Evolutionary conservation across 2,113 vertebrate genomes (phyloP), one percentile per base, ranked within the genome.

Genomic region (Tragelaphus buxtoni): DNA sequence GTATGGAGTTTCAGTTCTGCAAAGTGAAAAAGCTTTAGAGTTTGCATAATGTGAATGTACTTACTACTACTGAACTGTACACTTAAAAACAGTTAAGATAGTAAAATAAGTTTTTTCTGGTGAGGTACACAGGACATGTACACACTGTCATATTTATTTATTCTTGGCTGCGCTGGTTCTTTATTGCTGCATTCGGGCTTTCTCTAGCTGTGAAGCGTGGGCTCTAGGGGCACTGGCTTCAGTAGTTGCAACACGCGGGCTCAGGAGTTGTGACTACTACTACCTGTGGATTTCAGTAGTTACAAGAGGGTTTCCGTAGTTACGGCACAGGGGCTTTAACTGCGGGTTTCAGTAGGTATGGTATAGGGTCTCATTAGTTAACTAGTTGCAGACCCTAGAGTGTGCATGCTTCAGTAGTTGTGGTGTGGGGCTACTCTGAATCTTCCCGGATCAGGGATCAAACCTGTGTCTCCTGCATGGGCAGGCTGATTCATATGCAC

Each of bases 231-330:
- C 65, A 5, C 18, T 22, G n/a, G 9, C 16, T 24, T 39, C n/a
- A 5, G n/a, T 5, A 72, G 65, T 1, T 5, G 18, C 18, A 22
- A 35, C n/a, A 72, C 0, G 1, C 0, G 0, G 65, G 18, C 65
- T 72, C n/a, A 72, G 18, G 65, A 69, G 65, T 39, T 39, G n/a
- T 39, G n/a, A 39, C 65, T 11, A 6, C n/a, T 72, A 39, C 65
- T 39, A 12, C 65, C 39, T 72, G 5, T 39, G 20, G 65, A 39
- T 72, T 72, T 72, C 65, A 39, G 18, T 22, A 72, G 65, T 72
- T 72, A 72, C n/a, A 22, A 72, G 5, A 12, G n/a, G n/a, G n/a
- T 39, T 6, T 39, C 65, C 10, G 1, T 72, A 39, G n/a, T 72
- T 22, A 72, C 1, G 9, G 18, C 65, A 35, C 65, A 72, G n/a